A percentile compares a stretch with the other conserved stretches of the same genome.
Conservation (phyloP, 1,140 invertebrate genomes). For the Colletes gigas region DNA sequence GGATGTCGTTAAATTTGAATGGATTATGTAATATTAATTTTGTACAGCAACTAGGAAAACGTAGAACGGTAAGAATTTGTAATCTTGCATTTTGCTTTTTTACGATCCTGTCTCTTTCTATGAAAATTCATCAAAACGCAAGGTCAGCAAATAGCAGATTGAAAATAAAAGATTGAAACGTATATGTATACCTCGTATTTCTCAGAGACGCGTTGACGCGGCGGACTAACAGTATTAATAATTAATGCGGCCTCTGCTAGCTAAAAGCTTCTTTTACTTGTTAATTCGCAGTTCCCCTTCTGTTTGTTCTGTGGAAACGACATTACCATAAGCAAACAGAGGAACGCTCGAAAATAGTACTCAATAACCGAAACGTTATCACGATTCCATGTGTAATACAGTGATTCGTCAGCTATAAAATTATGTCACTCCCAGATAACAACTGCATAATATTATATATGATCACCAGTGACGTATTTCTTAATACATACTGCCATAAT, state of each 20-base stretch:
- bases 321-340: slow-evolving; percentile 37
- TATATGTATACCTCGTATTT: background rate
- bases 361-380: slow-evolving; percentile 9
- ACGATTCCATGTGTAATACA: background rate
- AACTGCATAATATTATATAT: no score
- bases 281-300: slow-evolving; percentile 23
- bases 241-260: slow-evolving; percentile 32
- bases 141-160: background rate
- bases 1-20: no score
- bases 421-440: background rate
- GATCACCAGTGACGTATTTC: no score
- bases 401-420: background rate
- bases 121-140: background rate
- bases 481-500: no score
- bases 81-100: background rate
- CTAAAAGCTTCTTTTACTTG: slow-evolving; percentile 51
- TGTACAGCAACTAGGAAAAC: background rate
- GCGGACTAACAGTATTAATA: slow-evolving; percentile 31
- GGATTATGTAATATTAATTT: no score
- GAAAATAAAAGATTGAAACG: background rate
- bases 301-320: background rate
- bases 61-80: background rate
- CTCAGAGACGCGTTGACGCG: slow-evolving; percentile 1
- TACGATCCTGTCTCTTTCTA: background rate
- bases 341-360: slow-evolving; percentile 14